phyloP scores from a whole-genome alignment of 92 coral and sea anemone genomes.

The Epizoanthus illoricatus region DNA sequence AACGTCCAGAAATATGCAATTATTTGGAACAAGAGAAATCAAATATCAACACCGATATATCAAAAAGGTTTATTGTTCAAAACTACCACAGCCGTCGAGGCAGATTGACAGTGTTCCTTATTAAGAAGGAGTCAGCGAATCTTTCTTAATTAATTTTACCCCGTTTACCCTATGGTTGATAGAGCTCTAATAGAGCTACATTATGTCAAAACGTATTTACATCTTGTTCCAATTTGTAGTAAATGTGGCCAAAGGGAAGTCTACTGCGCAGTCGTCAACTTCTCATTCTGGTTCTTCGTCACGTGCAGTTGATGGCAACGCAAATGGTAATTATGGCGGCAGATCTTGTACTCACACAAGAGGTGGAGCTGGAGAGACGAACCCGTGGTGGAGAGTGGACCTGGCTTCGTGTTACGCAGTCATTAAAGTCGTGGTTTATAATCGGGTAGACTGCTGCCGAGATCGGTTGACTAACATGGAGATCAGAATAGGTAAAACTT shows the following conservation, averaged over 20 bases:
- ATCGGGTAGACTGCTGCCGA: neutral
- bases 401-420: neutral
- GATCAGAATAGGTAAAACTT: neutral
- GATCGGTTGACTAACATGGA: neutral
- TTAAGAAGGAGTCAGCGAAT: no score
- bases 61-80: no score
- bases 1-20: no score
- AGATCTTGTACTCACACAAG: neutral
- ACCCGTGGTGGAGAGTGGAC: conserved; percentile 3
- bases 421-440: neutral
- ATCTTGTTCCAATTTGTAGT: neutral
- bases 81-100: no score
- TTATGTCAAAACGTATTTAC: neutral
- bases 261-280: neutral
- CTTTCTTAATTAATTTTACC: no score
- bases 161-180: no score
- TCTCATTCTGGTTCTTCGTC: neutral
- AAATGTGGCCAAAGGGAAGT: neutral
- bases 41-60: no score
- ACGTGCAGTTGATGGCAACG: neutral
- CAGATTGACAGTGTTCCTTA: no score
- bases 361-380: neutral
- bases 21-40: no score
- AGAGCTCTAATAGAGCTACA: no score
- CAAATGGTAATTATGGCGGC: neutral